Conservation (phyloP, 2,888 invertebrate genomes). For the Blastobasis lacticolella region DNA sequence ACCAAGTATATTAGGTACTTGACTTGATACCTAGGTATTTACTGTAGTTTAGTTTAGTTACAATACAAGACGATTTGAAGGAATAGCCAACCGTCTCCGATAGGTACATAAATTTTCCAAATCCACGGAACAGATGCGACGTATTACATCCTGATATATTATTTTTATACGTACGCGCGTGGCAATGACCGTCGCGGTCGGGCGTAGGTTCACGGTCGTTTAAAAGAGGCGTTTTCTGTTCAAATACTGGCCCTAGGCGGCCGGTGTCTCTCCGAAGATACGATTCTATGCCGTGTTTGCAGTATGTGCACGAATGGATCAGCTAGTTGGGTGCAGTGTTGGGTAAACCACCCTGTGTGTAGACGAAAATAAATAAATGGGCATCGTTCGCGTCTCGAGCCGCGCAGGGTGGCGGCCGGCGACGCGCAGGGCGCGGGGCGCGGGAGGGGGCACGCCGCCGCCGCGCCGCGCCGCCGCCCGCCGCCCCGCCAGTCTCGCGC, state of each 20-base stretch:
- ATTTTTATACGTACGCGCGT: conserved; percentile 56
- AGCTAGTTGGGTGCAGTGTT: too few species aligned
- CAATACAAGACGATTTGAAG: too few species aligned
- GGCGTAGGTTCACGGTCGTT: conserved; percentile 65
- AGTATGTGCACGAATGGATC: too few species aligned
- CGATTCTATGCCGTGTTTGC: too few species aligned
- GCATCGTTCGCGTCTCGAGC: conserved; percentile 33
- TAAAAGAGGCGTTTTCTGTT: conserved; percentile 39
- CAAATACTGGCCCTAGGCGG: conserved; percentile 16
- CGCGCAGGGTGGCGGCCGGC: conserved; percentile 31
- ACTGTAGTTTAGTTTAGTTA: too few species aligned
- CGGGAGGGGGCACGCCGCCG: conserved; percentile 30
- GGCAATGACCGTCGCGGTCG: conserved; percentile 64
- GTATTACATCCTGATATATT: conserved; percentile 56
- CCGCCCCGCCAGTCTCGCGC: conserved; percentile 70
- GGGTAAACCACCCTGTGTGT: conserved; percentile 39
- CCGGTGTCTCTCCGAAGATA: too few species aligned
- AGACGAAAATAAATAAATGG: conserved; percentile 53
- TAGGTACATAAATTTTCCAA: conserved; percentile 1
- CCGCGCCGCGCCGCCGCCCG: conserved; percentile 38
- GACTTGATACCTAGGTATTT: too few species aligned
- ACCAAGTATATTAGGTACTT: too few species aligned
- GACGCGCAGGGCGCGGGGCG: conserved; percentile 37
- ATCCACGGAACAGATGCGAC: conserved; percentile 24
- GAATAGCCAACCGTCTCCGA: too few species aligned